phyloP scores from a whole-genome alignment of 2,888 invertebrate species.

The Platycnemis pennipes region DNA sequence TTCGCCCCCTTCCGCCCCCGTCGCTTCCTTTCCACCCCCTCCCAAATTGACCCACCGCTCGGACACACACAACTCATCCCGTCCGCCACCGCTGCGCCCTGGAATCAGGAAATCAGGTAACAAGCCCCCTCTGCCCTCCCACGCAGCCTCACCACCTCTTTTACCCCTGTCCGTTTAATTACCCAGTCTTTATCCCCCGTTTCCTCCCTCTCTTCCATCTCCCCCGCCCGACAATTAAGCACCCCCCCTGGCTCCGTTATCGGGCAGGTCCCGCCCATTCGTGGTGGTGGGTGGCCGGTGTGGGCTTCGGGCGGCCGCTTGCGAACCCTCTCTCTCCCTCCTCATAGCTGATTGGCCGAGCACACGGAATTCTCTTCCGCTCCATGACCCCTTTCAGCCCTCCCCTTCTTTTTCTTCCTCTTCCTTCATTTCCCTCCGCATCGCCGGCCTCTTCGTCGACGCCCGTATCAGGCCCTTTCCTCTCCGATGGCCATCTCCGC shows the following conservation, averaged over 20 bases:
- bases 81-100: neutral
- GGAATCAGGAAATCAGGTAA: slow-evolving; percentile 53
- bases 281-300: neutral
- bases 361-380: slow-evolving; percentile 60
- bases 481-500: slow-evolving; percentile 43
- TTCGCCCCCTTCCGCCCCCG: neutral
- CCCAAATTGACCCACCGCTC: neutral
- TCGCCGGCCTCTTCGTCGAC: neutral
- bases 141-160: neutral
- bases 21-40: neutral
- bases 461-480: neutral
- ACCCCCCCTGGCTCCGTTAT: neutral
- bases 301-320: neutral
- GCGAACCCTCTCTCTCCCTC: neutral
- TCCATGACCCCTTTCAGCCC: slow-evolving; percentile 48
- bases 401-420: neutral
- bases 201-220: slow-evolving; percentile 47
- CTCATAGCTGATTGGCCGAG: slow-evolving; percentile 49
- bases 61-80: neutral
- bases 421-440: neutral
- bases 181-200: slow-evolving; percentile 62
- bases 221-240: slow-evolving; percentile 37
- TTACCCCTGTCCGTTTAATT: slow-evolving; percentile 47
- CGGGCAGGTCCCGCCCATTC: neutral
- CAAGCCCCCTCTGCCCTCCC: neutral